A percentile compares a stretch with the other conserved stretches of the same genome.
Conservation (phyloP, 2,113 vertebrate genomes). For the Machaerirhynchus nigripectus region DNA sequence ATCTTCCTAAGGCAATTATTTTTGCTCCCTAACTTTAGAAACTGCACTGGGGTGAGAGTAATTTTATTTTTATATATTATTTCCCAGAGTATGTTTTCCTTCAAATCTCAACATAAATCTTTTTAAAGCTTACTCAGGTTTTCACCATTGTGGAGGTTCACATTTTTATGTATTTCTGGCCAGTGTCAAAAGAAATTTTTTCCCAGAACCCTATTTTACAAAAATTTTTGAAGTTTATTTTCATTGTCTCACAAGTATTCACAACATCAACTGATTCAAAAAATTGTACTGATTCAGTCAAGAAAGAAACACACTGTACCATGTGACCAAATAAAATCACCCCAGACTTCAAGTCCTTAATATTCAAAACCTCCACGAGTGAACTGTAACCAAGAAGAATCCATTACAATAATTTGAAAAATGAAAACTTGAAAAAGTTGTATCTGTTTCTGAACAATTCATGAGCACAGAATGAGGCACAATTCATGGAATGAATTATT, state of each 20-base stretch:
- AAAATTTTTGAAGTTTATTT: neutral
- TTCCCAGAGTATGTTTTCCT: neutral
- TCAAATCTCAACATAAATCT: neutral
- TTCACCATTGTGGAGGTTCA: neutral
- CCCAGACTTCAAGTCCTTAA: neutral
- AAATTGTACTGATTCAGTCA: neutral
- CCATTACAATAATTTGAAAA: neutral
- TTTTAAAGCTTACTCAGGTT: neutral
- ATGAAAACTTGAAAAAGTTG: slow-evolving; percentile 42
- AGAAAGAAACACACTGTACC: neutral
- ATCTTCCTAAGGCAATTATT: neutral
- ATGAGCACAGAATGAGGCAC: slow-evolving; percentile 34
- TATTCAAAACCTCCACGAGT: neutral
- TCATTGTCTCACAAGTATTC: neutral
- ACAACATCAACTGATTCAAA: neutral
- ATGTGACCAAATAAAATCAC: neutral
- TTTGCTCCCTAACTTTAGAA: neutral
- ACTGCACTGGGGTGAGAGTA: neutral
- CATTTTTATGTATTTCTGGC: neutral
- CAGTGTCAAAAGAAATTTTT: neutral
- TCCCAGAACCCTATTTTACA: neutral
- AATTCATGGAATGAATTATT: slow-evolving; percentile 55
- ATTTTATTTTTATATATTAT: neutral
- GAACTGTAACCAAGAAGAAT: neutral
- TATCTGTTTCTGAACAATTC: slow-evolving; percentile 29